Evolutionary conservation across 92 coral and sea anemone genomes (phyloP), one percentile per base, ranked within the genome.

Genomic region (Zoanthus solanderi): DNA sequence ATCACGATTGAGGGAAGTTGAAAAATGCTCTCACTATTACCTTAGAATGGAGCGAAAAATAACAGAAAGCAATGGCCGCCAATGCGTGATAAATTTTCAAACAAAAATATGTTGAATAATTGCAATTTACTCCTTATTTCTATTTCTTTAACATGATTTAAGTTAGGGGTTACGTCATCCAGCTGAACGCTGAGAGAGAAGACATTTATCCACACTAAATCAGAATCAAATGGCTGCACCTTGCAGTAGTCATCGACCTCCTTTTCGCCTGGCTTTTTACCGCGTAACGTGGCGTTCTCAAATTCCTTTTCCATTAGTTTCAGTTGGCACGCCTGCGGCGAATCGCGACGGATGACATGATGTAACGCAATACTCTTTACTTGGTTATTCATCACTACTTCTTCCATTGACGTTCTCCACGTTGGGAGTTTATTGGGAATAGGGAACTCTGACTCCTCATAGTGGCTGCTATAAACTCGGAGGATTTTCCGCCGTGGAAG

Each of bases 361-460:
- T 96, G 99, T 63, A 96, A 87, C 6, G 95, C 88, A 7, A 96
- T 93, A 5, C 78, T 83, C 69, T 84, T 84, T 1, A 96, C 80
- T 30, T 95, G 79, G 30, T 92, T 92, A 45, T 88, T 91, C 9
- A 92, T 89, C 74, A 80, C 85, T 5, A 89, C 75, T 67, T 95
- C 98, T 6, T 91, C 95, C 7, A 83, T 84, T 50, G 93, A 88
- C 5, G 54, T 87, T 32, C 88, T 84, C 58, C 82, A 61, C 54
- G 91, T 88, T 16, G 79, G 86, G 16, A 96, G 65, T 57, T 86
- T 95, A 88, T 95, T 93, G 8, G 99, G 99, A 7, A 95, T 90
- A 42, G 99, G 98, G 54, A 92, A 96, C 30, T 92, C 98, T 11
- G 68, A 87, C 65, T 91, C 93, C 71, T 93, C 95, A 65, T 95